Evolutionary conservation across 35 echinoderm and acorn worm species (phyloP).

Genomic region (Ophioderma brevispina): DNA sequence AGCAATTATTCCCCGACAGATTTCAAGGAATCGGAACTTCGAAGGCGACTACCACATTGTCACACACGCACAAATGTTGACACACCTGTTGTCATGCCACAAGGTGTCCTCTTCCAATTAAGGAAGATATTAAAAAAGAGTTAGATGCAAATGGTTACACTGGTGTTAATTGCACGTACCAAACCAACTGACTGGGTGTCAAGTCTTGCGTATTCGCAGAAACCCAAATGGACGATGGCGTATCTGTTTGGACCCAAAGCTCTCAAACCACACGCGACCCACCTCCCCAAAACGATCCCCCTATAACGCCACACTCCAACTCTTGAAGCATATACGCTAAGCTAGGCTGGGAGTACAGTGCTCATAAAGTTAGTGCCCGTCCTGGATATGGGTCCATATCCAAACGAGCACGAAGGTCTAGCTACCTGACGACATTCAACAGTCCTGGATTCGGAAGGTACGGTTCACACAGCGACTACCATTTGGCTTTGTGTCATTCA

Average conservation of each 20-base stretch:
- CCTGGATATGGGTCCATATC: conserved; percentile 74
- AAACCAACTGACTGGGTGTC: conserved; percentile 58
- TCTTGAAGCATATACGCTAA: conserved; percentile 53
- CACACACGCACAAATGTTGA: conserved; percentile 27
- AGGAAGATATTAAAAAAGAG: conserved; percentile 47
- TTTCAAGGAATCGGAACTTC: conserved; percentile 60
- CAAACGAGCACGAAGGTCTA: conserved; percentile 34
- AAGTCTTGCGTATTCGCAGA: conserved; percentile 12
- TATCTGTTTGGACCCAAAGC: conserved; percentile 56
- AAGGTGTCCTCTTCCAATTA: conserved; percentile 34
- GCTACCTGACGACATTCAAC: conserved; percentile 70
- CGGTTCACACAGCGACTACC: conserved; percentile 45
- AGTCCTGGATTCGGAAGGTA: conserved; percentile 63
- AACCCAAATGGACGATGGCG: conserved; percentile 44
- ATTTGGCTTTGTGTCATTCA: conserved; percentile 50
- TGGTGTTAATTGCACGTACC: no score
- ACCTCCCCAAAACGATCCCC: background rate
- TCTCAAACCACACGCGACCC: no score
- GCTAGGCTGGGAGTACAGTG: conserved; percentile 5
- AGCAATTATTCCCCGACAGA: conserved; percentile 44
- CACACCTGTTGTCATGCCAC: conserved; percentile 49
- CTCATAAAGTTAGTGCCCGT: conserved; percentile 62
- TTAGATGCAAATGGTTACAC: no score
- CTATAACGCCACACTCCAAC: conserved; percentile 37
- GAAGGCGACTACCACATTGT: conserved; percentile 46